Evolutionary conservation across 2,113 vertebrate species (phyloP), one percentile per base, ranked within the genome.

Genomic region (Tauraco erythrolophus): DNA sequence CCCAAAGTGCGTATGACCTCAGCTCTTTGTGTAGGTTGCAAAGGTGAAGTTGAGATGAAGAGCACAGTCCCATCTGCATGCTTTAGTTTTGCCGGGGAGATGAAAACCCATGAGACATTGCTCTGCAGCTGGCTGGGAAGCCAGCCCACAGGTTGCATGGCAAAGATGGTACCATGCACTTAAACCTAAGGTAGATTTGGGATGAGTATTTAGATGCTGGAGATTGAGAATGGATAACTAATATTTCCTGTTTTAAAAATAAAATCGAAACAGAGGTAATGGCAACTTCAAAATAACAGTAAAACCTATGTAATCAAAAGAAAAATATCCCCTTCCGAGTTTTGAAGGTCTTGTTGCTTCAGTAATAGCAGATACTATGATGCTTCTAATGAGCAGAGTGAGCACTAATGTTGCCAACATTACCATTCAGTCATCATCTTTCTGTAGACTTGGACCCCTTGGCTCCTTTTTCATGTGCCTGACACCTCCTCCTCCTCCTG

Each of bases 51-150:
- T 57, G 45, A 46, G n/a, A 23, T 85, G 60, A 83, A 80, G 25
- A 74, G 19, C 30, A 35, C 3, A 19, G 53, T 68, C 41, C 14
- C 23, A 65, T 3, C 39, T 2, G 2, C 41, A 37, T 0, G 0
- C 7, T 76, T 75, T 30, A 19, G 13, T 61, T 88, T 66, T 83
- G 8, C 68, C 43, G 37, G 6, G 28, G 19, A 90, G 22, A 11
- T 5, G 33, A 86, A 85, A 83, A 41, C 23, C 37, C 1, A 0
- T 0, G 0, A 78, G 27, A 57, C 16, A 33, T 11, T 31, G 11
- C 18, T 43, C 54, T 80, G 51, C 58, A 65, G 31, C 25, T 53
- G 66, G 37, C 12, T n/a, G 22, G 50, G 58, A 88, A 94, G n/a
- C 14, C 51, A 84, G 60, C 24, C 33, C 33, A 25, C 61, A 88